A percentile compares a stretch with the other conserved stretches of the same genome.
Conservation (phyloP, 2,797 vertebrate genomes). For the Eulemur mongoz region DNA sequence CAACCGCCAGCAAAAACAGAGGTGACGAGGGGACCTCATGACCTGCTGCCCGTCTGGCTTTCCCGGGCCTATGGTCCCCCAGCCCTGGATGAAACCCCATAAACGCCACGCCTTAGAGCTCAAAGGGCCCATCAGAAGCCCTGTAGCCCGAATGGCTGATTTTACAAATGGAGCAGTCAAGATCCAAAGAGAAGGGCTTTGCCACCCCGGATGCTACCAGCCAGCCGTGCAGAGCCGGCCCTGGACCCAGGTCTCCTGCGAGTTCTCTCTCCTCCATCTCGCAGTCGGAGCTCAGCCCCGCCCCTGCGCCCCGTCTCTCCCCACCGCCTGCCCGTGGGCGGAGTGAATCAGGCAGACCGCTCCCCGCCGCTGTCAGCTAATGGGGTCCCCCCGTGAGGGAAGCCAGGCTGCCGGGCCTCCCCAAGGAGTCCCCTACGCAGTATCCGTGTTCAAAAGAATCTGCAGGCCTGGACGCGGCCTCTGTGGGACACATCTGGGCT, state of each 20-base stretch:
- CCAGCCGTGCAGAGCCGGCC: accelerated
- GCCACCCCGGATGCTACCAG: neutral
- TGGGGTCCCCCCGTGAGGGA: neutral
- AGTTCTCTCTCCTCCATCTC: accelerated
- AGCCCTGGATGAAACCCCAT: neutral
- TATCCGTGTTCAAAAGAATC: neutral
- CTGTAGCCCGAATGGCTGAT: neutral
- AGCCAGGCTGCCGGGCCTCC: accelerated
- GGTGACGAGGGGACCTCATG: accelerated
- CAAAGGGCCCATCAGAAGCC: neutral
- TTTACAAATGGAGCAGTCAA: neutral
- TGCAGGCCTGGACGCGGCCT: neutral
- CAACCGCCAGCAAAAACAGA: neutral
- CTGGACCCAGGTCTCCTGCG: accelerated
- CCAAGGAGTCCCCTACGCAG: neutral
- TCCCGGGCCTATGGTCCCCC: neutral
- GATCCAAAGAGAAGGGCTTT: neutral
- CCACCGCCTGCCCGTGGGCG: neutral
- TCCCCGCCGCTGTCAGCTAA: neutral
- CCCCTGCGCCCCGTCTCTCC: neutral
- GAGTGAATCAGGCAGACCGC: accelerated
- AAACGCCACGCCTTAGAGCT: neutral
- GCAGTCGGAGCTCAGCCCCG: accelerated
- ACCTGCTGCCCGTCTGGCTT: neutral
- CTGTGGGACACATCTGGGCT: neutral